Conservation (phyloP, 2,888 invertebrate genomes). For the Nymphalis c-album region DNA sequence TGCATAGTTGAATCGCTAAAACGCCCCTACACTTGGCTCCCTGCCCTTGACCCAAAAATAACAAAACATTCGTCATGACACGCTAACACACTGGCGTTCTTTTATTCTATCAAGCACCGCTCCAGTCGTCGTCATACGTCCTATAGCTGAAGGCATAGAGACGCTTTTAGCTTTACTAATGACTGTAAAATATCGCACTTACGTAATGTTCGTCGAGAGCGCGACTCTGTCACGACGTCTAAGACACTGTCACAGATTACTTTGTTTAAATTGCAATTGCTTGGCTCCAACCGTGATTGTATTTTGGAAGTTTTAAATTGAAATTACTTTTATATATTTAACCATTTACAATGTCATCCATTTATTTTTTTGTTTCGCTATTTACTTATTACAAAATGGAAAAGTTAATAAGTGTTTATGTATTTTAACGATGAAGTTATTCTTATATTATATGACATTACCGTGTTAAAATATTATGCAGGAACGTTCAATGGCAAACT, state of each 20-base stretch:
- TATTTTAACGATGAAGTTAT: neutral
- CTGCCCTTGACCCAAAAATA: conserved; percentile 75
- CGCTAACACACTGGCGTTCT: conserved; percentile 51
- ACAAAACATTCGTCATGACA: conserved; percentile 67
- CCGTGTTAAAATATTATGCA: neutral
- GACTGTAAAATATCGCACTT: conserved; percentile 32
- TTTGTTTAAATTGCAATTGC: conserved; percentile 22
- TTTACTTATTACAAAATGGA: neutral
- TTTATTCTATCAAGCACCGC: conserved; percentile 23
- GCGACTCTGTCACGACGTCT: conserved; percentile 26
- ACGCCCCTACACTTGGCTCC: conserved; percentile 46
- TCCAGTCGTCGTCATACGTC: conserved; percentile 7
- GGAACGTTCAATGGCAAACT: conserved; percentile 7
- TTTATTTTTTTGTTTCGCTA: neutral
- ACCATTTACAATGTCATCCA: too few species aligned
- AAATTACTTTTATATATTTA: neutral
- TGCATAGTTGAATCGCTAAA: conserved; percentile 44
- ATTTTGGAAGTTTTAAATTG: conserved; percentile 3
- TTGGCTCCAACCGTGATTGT: conserved; percentile 14
- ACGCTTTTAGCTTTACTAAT: conserved; percentile 32
- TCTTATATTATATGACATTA: neutral
- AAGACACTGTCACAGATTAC: conserved; percentile 49
- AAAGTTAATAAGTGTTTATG: too few species aligned
- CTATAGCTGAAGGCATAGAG: conserved; percentile 35
- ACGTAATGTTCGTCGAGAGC: conserved; percentile 31